Evolutionary conservation across 2,113 vertebrate species (phyloP), one percentile per base, ranked within the genome.

Genomic region (Speoplatyrhinus poulsoni): DNA sequence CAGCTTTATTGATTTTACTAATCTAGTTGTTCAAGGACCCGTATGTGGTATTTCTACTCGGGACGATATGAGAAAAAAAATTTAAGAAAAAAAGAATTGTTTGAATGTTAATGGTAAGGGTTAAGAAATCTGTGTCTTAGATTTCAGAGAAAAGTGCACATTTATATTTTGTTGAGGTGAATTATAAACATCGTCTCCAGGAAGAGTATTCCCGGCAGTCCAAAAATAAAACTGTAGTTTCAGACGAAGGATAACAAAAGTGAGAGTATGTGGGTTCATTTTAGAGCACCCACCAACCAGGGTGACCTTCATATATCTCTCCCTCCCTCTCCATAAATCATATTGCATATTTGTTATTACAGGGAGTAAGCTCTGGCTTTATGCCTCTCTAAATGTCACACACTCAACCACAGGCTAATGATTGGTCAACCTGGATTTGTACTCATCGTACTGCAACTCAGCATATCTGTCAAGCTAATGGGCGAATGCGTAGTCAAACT

Each of bases 321-420:
- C 47, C 59, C 57, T 62, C 67, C 65, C 57, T 67, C 17, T 75
- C 70, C 70, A 81, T 83, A 85, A 86, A 82, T 79, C 79, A 80
- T 80, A 73, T 82, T 75, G 77, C 67, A 81, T 47, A 69, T 79
- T 60, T 77, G 61, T 84, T 77, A 84, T 80, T 82, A 81, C 63
- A 75, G 72, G 46, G 65, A 85, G 77, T 62, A 61, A 72, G 73
- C 69, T 65, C 73, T 73, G 80, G 85, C 83, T 64, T 49, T 69
- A 10, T 72, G 83, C 66, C 82, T 86, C 81, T 86, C 85, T 85
- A 83, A 88, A 88, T 87, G 86, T 83, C 89, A 88, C 76, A 79
- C 70, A 80, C 83, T 83, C 62, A 72, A 69, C 70, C 12, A 9
- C 60, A 48, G 73, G 81, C 70, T 73, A 87, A 90, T 75, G 70